Conservation (phyloP, 2,797 vertebrate genomes). For the Periparus ater region DNA sequence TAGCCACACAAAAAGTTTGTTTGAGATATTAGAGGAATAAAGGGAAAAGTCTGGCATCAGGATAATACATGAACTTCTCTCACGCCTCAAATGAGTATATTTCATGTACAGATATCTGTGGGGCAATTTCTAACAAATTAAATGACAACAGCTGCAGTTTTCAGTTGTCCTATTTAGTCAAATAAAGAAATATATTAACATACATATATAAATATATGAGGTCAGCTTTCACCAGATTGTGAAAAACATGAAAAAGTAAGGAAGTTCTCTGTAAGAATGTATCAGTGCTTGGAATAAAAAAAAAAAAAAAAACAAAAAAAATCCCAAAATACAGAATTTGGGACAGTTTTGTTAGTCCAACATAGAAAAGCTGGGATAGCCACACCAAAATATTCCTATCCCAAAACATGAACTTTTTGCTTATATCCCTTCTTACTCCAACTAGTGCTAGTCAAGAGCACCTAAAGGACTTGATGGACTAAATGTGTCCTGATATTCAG, state of each 20-base stretch:
- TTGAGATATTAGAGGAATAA: background rate
- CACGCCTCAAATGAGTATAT: rapidly evolving
- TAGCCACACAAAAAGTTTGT: background rate
- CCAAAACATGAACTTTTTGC: background rate
- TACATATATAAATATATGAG: background rate
- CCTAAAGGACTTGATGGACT: background rate
- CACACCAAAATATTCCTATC: background rate
- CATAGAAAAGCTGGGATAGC: background rate
- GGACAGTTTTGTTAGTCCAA: background rate
- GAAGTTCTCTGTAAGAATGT: background rate
- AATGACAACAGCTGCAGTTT: background rate
- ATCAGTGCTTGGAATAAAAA: background rate
- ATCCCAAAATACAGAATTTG: background rate
- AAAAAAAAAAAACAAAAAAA: background rate
- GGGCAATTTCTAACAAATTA: background rate
- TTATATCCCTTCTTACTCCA: background rate
- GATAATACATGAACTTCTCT: background rate
- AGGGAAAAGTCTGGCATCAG: background rate
- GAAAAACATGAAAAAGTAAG: background rate
- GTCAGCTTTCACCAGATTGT: background rate
- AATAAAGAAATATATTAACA: background rate
- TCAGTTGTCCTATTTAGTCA: background rate
- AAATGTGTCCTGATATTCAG: background rate
- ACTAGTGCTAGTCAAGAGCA: background rate
- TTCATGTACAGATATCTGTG: background rate